Percentiles rank a stretch among this genome's conserved stretches.
phyloP scores from a whole-genome alignment of 2,113 vertebrate genomes.

The Phaethornis superciliosus region DNA sequence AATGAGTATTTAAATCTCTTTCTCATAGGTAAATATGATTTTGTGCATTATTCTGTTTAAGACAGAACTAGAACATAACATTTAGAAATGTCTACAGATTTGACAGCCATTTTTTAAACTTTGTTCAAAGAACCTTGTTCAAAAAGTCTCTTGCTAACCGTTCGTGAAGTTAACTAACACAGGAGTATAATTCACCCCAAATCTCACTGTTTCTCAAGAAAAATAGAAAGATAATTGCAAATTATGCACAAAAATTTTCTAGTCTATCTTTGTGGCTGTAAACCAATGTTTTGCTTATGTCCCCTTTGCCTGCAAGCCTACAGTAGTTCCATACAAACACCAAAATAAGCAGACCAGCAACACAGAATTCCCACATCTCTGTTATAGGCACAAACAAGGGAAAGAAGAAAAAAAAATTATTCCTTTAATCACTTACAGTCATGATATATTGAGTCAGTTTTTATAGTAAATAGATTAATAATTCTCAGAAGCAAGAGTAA shows the following conservation, averaged over 20 bases:
- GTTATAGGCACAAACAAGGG: not conserved
- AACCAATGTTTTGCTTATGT: not conserved
- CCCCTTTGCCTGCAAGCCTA: not conserved
- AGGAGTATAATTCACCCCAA: not conserved
- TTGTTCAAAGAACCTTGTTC: not conserved
- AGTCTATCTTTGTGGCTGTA: not conserved
- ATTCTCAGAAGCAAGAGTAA: not conserved
- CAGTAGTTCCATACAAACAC: not conserved
- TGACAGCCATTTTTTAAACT: not conserved
- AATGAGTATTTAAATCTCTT: conserved; percentile 92
- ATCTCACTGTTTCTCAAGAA: not conserved
- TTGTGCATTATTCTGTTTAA: conserved; percentile 4
- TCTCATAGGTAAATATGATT: conserved; percentile 85
- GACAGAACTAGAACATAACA: not conserved
- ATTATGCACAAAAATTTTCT: not conserved
- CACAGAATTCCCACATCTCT: not conserved
- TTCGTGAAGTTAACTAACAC: not conserved
- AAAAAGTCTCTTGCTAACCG: not conserved
- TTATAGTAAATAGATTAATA: not conserved
- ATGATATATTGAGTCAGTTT: not conserved
- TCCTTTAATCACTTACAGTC: not conserved
- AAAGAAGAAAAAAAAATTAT: not conserved
- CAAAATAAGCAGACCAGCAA: not conserved
- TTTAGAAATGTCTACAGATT: not conserved
- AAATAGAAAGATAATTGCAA: not conserved